Evolutionary conservation across 2,113 vertebrate species (phyloP).

Genomic region (Orientallactaga bullata): DNA sequence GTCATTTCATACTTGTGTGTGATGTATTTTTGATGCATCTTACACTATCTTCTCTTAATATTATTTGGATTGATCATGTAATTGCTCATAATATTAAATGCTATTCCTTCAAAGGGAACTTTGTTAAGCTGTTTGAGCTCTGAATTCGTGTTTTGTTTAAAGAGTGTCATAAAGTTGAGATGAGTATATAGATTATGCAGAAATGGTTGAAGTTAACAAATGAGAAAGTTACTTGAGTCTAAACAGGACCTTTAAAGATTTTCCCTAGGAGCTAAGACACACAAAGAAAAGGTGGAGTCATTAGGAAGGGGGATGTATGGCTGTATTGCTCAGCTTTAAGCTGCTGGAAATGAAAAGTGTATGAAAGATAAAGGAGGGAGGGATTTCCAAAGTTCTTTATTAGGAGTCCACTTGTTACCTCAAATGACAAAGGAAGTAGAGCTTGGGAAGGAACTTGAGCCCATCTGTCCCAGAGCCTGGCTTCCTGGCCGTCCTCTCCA

Average conservation of each 20-base stretch:
- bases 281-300: background rate
- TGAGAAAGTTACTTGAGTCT: slow-evolving; percentile 21
- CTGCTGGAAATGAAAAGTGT: slow-evolving; percentile 55
- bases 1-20: background rate
- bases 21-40: slow-evolving; percentile 19
- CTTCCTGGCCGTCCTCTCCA: background rate
- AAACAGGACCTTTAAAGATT: slow-evolving; percentile 29
- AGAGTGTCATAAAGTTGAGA: slow-evolving; percentile 33
- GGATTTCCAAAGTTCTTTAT: slow-evolving; percentile 32
- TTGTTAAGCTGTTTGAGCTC: slow-evolving; percentile 21
- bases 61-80: slow-evolving; percentile 42
- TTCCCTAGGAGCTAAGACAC: slow-evolving; percentile 28
- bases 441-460: background rate
- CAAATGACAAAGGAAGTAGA: background rate
- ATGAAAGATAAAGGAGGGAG: slow-evolving; percentile 24
- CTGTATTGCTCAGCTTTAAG: slow-evolving; percentile 34
- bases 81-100: slow-evolving; percentile 25
- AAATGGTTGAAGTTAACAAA: slow-evolving; percentile 30
- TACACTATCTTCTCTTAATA: slow-evolving; percentile 40
- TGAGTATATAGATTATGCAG: slow-evolving; percentile 2
- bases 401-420: background rate
- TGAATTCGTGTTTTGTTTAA: slow-evolving; percentile 67
- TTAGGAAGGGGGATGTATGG: slow-evolving; percentile 31
- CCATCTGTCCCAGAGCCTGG: background rate
- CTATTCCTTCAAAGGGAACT: slow-evolving; percentile 60